Conservation (phyloP, 2,113 vertebrate genomes). For the Genyomyrus donnyi region DNA sequence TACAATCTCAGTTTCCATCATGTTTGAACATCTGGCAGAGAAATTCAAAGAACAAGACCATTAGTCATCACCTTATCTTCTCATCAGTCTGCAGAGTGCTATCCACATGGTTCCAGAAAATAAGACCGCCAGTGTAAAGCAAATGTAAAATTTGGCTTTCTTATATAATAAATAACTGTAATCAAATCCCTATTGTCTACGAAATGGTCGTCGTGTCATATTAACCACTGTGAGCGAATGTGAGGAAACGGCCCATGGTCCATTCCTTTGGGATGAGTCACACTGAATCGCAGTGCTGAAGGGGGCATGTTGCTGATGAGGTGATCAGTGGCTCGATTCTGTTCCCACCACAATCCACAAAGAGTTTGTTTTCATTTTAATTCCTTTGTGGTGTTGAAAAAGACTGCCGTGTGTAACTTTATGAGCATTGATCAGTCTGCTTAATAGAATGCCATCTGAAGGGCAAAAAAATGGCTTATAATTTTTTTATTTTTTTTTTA, state of each 20-base stretch:
- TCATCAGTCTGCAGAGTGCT: neutral
- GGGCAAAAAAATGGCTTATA: neutral
- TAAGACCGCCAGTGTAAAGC: neutral
- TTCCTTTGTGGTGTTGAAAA: neutral
- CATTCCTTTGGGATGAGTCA: neutral
- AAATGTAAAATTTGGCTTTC: neutral
- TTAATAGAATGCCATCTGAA: neutral
- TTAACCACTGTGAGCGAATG: neutral
- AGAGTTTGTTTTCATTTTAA: neutral
- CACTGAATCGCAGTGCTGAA: neutral
- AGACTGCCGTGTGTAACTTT: neutral
- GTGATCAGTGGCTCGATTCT: neutral
- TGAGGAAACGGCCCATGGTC: neutral
- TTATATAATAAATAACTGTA: neutral
- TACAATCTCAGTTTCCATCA: neutral
- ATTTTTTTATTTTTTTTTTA: neutral
- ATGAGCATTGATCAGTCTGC: neutral
- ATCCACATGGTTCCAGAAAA: neutral
- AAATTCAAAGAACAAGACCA: neutral
- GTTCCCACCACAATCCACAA: neutral
- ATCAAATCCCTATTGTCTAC: neutral
- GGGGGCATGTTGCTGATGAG: neutral
- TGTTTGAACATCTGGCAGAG: neutral
- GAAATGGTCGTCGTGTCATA: neutral
- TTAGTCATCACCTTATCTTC: constrained; percentile 3